A percentile compares a stretch with the other conserved stretches of the same genome.
These are phyloP conservation scores for Macroteleia sp. DNA, from an alignment of 2,888 invertebrate genomes.

Conservation along the genomic window DNA sequence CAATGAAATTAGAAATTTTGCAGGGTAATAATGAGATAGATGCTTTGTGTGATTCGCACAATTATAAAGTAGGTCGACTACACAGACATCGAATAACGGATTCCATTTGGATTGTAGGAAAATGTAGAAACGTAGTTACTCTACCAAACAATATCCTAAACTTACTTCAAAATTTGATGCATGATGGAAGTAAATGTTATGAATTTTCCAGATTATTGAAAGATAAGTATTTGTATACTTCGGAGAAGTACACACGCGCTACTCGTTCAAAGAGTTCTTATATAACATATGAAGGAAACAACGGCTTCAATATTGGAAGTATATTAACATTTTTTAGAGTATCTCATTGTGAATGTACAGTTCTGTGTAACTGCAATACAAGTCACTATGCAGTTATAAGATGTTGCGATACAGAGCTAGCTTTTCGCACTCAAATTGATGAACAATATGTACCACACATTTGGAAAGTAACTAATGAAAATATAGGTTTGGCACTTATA, in stretches of 20 bases:
- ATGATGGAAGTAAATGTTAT: too few species aligned
- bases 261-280: not conserved
- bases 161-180: too few species aligned
- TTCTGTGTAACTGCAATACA: not conserved
- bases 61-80: too few species aligned
- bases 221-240: too few species aligned
- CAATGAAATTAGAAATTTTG: too few species aligned
- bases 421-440: not conserved
- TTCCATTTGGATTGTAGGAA: too few species aligned
- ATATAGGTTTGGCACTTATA: not conserved
- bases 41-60: too few species aligned
- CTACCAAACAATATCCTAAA: too few species aligned
- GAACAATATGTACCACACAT: not conserved
- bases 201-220: too few species aligned
- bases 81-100: too few species aligned
- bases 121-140: too few species aligned
- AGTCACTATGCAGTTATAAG: not conserved
- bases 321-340: not conserved
- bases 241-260: not conserved
- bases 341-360: not conserved
- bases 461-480: not conserved
- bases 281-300: not conserved
- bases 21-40: too few species aligned
- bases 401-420: not conserved
- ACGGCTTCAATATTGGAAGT: not conserved